Percentiles rank a stretch among this genome's conserved stretches.
These are phyloP conservation scores for Lypha dubia DNA, from an alignment of 2,888 invertebrate genomes.

Conservation along the genomic window DNA sequence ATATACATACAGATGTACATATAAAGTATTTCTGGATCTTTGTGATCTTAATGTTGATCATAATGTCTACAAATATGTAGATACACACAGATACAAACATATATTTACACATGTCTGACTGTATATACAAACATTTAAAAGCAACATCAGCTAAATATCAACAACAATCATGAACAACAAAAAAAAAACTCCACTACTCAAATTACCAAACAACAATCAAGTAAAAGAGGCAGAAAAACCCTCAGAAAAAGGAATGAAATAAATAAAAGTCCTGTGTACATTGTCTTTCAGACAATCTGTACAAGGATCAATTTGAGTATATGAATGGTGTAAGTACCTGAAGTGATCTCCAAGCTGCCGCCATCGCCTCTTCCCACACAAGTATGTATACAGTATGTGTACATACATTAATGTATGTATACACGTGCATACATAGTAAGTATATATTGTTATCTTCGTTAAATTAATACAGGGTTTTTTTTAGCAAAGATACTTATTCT, in stretches of 20 bases:
- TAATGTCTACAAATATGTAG: conserved; percentile 28
- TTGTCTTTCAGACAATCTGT: conserved; percentile 59
- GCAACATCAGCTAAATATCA: conserved; percentile 50
- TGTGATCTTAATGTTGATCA: conserved; percentile 23
- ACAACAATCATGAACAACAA: too few relatives aligned
- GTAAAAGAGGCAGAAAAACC: conserved; percentile 44
- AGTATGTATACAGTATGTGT: not conserved
- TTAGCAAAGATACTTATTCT: not conserved
- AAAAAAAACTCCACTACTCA: conserved; percentile 64
- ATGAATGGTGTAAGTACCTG: conserved; percentile 64
- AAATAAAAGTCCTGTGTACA: conserved; percentile 60
- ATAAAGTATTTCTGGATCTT: not conserved
- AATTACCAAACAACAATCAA: conserved; percentile 63
- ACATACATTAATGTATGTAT: conserved; percentile 3
- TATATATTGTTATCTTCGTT: not conserved
- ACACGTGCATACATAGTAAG: not conserved
- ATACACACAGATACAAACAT: not conserved
- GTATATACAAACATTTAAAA: conserved; percentile 51
- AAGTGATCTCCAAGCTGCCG: conserved; percentile 54
- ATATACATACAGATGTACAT: not conserved
- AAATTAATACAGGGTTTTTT: conserved; percentile 25
- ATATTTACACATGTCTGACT: conserved; percentile 28
- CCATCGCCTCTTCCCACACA: conserved; percentile 68
- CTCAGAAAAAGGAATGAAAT: conserved; percentile 51
- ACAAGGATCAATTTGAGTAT: conserved; percentile 61